Evolutionary conservation across 2,113 vertebrate species (phyloP).

Genomic region (Gopherus evgoodei): DNA sequence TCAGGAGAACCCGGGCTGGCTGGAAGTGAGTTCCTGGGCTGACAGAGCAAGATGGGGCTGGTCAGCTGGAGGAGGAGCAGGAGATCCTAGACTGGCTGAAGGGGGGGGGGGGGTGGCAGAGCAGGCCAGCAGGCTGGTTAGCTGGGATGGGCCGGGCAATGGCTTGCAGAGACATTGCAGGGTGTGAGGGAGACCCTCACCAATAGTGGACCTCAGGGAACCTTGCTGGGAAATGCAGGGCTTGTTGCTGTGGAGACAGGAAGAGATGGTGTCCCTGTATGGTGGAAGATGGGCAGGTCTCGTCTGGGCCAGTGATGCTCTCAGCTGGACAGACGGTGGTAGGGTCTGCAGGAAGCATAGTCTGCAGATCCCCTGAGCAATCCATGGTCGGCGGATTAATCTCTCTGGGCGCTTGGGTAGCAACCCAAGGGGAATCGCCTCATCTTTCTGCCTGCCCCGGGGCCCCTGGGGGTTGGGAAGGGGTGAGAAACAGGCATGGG

Average conservation of each 20-base stretch:
- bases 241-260: constrained; percentile 62
- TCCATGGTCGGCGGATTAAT: not conserved
- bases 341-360: not conserved
- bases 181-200: not conserved
- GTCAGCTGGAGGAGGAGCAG: not conserved
- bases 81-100: not conserved
- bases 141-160: not conserved
- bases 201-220: not conserved
- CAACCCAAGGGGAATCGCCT: not conserved
- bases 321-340: rapidly evolving
- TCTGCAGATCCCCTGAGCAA: not conserved
- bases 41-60: rapidly evolving
- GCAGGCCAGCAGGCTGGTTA: not conserved
- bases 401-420: not conserved
- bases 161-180: not conserved
- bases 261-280: not conserved
- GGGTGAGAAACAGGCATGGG: not conserved
- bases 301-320: not conserved
- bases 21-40: not conserved
- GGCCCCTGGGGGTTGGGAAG: not conserved
- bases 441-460: not conserved
- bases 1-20: not conserved
- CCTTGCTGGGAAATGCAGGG: not conserved
- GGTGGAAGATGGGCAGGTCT: not conserved
- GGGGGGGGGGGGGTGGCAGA: not conserved